Base-by-base conservation (phyloP, 2,113 vertebrate species). In the Azemiops feae region DNA sequence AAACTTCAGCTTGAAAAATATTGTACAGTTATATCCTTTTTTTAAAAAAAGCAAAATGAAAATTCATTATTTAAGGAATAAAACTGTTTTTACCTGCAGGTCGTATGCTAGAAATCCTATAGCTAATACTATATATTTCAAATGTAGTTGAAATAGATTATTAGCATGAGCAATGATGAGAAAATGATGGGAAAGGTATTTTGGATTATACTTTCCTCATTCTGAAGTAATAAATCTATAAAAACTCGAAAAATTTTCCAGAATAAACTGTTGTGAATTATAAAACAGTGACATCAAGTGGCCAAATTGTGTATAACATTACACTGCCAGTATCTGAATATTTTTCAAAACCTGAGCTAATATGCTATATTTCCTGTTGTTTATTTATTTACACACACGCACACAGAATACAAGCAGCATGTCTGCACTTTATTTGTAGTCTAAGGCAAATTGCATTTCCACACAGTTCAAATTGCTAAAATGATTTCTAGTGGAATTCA, bases 61-160 rank as follows among this genome's bases (percentile, higher is more conserved):
- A 94, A 93, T 88, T 85, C 10, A 1, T 94, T 94, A 93, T 87
- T 93, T 85, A 89, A 87, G 85, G 88, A 93, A 95, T 89, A 53
- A 22, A 87, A 92, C 90, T 92, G 30, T 85, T 81, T 90, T 30
- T 74, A 90, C 81, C 85, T 93, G 12, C 22, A 88, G 88, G 91
- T 87, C 89, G 74, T 58, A 52, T 74, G 91, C 90, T 85, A 92
- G 91, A 94, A 95, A 86, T 52, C 85, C 16, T 91, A 52, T 74
- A 86, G 20, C 43, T 92, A 91, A 55, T 92, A 92, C 92, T 16
- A 87, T 27, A 85, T 88, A 91, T 88, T 92, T 95, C 88, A 92
- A 92, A 95, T 87, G 91, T 93, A 93, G 93, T 87, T 93, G 60
- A 52, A 89, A 45, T 22, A 64, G n/a, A 69, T 92, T 95, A 92